phyloP scores from a whole-genome alignment of 2,888 invertebrate genomes.

The Selenia dentaria region DNA sequence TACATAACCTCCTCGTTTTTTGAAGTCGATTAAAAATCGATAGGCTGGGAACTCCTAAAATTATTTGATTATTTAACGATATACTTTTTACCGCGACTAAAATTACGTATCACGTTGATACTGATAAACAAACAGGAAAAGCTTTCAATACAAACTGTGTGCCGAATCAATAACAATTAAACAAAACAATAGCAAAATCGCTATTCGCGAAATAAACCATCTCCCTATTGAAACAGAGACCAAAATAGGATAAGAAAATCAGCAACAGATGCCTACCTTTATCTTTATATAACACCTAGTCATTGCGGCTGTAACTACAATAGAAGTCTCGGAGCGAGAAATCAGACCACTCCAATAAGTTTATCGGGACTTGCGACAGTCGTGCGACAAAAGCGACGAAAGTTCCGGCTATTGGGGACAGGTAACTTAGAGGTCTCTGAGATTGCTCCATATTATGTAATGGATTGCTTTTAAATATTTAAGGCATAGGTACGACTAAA shows the following conservation, averaged over 20 bases:
- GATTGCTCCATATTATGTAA: slow-evolving; percentile 2
- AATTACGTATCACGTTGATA: no score
- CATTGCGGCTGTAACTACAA: slow-evolving; percentile 36
- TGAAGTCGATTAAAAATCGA: no score
- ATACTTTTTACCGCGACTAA: no score
- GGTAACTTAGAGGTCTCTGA: neutral
- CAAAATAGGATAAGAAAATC: neutral
- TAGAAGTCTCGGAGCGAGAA: slow-evolving; percentile 36
- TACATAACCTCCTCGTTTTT: no score
- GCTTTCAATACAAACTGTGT: neutral
- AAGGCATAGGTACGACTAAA: no score
- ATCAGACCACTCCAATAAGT: slow-evolving; percentile 40
- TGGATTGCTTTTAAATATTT: slow-evolving; percentile 4
- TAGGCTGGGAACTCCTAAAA: no score
- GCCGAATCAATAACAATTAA: neutral
- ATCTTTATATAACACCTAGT: slow-evolving; percentile 16
- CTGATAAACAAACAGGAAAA: neutral
- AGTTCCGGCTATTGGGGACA: slow-evolving; percentile 3
- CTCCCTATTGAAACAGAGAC: neutral
- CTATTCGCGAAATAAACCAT: no score
- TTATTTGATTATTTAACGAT: no score
- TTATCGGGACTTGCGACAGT: slow-evolving; percentile 34
- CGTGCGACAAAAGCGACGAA: slow-evolving; percentile 28
- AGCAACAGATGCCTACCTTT: neutral
- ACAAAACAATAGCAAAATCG: neutral